Conservation (phyloP, 2,888 invertebrate genomes). For the Drosophila falleni region DNA sequence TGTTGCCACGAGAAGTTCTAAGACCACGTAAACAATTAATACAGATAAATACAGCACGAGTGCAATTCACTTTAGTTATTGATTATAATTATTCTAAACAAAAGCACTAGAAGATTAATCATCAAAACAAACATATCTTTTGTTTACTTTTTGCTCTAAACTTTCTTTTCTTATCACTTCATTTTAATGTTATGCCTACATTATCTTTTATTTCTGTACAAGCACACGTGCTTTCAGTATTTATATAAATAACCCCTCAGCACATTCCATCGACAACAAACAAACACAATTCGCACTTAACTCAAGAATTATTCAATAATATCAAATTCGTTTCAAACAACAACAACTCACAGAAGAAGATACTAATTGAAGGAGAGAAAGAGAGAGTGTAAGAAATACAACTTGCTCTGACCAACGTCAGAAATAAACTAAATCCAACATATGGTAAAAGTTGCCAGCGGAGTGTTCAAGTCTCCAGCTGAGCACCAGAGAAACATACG, state of each 20-base stretch:
- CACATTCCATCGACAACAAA: not conserved
- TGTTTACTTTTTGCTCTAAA: not conserved
- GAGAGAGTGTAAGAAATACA: not conserved
- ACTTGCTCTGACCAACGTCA: slow-evolving; percentile 8
- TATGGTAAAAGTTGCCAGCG: slow-evolving; percentile 6
- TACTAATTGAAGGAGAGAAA: slow-evolving; percentile 14
- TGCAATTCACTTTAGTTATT: not conserved
- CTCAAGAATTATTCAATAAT: slow-evolving; percentile 30
- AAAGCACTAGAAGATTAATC: not conserved
- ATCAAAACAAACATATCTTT: not conserved
- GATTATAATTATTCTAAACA: slow-evolving; percentile 12
- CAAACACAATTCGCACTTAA: slow-evolving; percentile 1
- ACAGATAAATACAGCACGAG: not conserved
- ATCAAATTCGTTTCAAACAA: slow-evolving; percentile 12
- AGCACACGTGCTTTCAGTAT: slow-evolving; percentile 7
- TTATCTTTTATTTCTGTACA: not conserved
- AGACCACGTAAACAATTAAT: not conserved
- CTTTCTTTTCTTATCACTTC: not conserved
- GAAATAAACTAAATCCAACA: slow-evolving; percentile 31
- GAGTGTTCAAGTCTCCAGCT: slow-evolving; percentile 20
- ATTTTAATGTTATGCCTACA: not conserved
- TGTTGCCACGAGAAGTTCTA: not conserved
- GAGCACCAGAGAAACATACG: slow-evolving; percentile 13
- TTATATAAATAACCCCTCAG: slow-evolving; percentile 17
- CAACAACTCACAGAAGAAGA: slow-evolving; percentile 31